These are phyloP conservation scores for Eupithecia subumbrata DNA, from an alignment of 2,888 invertebrate genomes.

Conservation along the genomic window DNA sequence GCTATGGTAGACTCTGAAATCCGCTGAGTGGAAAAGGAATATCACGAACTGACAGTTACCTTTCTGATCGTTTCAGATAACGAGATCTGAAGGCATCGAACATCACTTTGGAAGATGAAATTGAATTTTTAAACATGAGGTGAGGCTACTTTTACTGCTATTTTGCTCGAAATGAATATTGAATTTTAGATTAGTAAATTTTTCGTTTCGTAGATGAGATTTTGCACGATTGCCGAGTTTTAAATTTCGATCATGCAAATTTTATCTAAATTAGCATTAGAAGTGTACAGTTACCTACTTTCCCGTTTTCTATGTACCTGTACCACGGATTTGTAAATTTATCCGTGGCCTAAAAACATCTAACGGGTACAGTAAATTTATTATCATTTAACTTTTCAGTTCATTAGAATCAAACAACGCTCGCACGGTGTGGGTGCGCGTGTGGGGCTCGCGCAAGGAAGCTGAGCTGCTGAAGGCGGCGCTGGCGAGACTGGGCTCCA, in stretches of 20 bases:
- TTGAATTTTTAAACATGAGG: slow-evolving; percentile 88
- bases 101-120: slow-evolving; percentile 86
- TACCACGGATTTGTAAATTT: not conserved
- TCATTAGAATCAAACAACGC: slow-evolving; percentile 58
- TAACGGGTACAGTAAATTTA: not conserved
- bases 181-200: not conserved
- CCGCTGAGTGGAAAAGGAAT: not conserved
- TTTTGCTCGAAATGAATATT: not conserved
- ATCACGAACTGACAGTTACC: not conserved
- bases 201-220: not conserved
- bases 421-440: slow-evolving; percentile 66
- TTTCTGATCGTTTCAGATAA: slow-evolving; percentile 77
- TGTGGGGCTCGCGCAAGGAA: slow-evolving; percentile 71
- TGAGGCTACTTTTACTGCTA: slow-evolving; percentile 63
- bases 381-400: slow-evolving; percentile 47
- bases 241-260: not conserved
- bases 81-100: slow-evolving; percentile 86
- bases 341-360: not conserved
- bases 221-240: not conserved
- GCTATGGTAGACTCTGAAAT: not conserved
- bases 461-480: slow-evolving; percentile 69
- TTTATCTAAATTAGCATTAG: not conserved
- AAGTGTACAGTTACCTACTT: not conserved
- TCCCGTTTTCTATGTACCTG: no score
- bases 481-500: slow-evolving; percentile 58